These are phyloP conservation scores for Diarsia brunnea DNA, from an alignment of 2,888 invertebrate genomes.

Conservation along the genomic window DNA sequence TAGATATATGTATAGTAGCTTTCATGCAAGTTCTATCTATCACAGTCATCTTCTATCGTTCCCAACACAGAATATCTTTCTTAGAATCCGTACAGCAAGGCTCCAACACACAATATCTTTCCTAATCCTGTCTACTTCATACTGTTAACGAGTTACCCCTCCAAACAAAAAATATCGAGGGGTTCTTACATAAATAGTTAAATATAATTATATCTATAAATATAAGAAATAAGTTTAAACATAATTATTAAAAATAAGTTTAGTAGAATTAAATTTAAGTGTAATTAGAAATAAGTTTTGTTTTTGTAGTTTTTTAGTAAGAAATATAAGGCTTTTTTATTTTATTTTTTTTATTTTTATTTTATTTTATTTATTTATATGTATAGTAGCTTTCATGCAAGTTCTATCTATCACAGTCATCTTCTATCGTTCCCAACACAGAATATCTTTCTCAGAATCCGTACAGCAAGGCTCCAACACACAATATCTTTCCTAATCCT, in stretches of 20 bases:
- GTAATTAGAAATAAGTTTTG: too few species aligned
- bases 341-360: too few species aligned
- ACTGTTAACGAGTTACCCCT: constrained; percentile 8
- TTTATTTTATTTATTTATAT: too few species aligned
- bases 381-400: background rate
- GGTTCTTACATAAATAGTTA: too few species aligned
- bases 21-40: background rate
- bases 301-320: too few species aligned
- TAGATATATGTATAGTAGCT: too few species aligned
- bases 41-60: background rate
- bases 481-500: constrained; percentile 27
- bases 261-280: too few species aligned
- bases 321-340: too few species aligned
- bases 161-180: constrained; percentile 27
- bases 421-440: background rate
- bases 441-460: constrained; percentile 2
- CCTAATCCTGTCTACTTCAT: constrained; percentile 35
- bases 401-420: constrained; percentile 1
- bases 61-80: background rate
- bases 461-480: constrained; percentile 20
- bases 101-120: constrained; percentile 19
- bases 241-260: too few species aligned
- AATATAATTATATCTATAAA: too few species aligned
- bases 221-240: too few species aligned
- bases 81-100: constrained; percentile 13